Evolutionary conservation across 2,797 vertebrate species (phyloP).

Genomic region (Phylloscopus collybita): DNA sequence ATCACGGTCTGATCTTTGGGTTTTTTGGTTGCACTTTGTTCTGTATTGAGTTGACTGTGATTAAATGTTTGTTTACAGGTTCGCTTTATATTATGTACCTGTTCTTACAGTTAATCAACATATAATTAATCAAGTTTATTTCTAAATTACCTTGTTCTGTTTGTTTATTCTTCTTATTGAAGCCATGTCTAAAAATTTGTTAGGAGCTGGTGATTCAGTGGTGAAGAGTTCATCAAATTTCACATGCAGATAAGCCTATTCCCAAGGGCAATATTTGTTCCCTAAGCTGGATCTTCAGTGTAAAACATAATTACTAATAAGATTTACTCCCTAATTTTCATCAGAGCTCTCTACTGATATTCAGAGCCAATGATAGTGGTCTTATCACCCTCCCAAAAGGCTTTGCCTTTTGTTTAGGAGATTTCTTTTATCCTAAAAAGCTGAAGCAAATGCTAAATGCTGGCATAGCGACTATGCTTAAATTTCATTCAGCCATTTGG

Average conservation of each 20-base stretch:
- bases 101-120: background rate
- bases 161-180: background rate
- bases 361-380: background rate
- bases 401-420: background rate
- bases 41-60: background rate
- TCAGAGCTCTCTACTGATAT: background rate
- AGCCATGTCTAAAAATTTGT: background rate
- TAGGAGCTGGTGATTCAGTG: background rate
- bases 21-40: background rate
- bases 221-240: background rate
- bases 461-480: background rate
- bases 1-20: background rate
- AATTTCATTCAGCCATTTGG: background rate
- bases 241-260: background rate
- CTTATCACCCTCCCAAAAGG: background rate
- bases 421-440: background rate
- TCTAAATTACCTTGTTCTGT: background rate
- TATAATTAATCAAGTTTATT: background rate
- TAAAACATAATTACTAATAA: background rate
- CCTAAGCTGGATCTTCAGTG: background rate
- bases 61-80: background rate
- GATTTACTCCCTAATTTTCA: background rate
- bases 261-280: background rate
- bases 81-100: background rate
- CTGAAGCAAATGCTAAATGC: background rate